phyloP scores from a whole-genome alignment of 2,888 invertebrate species.

The Mantis religiosa region DNA sequence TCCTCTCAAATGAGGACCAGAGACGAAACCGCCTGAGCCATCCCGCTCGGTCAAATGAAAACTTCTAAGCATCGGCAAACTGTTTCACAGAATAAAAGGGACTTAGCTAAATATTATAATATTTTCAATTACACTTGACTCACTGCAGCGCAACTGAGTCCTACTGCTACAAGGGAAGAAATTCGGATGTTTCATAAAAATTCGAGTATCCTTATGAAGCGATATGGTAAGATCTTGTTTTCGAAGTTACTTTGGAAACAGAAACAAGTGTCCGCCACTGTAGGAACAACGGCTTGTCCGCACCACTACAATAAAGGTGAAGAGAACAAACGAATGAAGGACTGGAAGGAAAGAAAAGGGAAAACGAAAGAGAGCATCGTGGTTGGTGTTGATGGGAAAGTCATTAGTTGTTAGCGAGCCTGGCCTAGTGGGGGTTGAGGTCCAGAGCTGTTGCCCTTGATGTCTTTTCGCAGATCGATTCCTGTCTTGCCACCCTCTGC shows the following conservation, averaged over 20 bases:
- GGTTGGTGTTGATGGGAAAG: constrained; percentile 31
- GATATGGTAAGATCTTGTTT: not conserved
- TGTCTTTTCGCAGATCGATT: constrained; percentile 26
- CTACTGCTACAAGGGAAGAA: too few species aligned
- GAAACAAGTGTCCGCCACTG: not conserved
- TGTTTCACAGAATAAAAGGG: too few species aligned
- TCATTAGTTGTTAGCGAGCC: constrained; percentile 30
- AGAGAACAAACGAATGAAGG: constrained; percentile 7
- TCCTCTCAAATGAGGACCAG: too few species aligned
- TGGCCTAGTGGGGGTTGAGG: constrained; percentile 4
- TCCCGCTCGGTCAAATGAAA: too few species aligned
- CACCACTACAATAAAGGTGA: constrained; percentile 6
- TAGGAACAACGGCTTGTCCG: not conserved
- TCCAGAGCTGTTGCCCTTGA: constrained; percentile 13
- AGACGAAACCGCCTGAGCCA: too few species aligned
- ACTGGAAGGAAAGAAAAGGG: constrained; percentile 3
- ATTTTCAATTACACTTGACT: too few species aligned
- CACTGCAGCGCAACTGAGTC: too few species aligned
- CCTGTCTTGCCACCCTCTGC: constrained; percentile 13
- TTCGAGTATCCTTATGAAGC: not conserved
- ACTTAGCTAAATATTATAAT: too few species aligned
- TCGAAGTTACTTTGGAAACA: not conserved
- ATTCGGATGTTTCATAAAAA: too few species aligned
- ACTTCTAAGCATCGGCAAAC: too few species aligned
- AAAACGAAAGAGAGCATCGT: constrained; percentile 16